phyloP scores from a whole-genome alignment of 2,113 vertebrate genomes.

The Tragelaphus scriptus region DNA sequence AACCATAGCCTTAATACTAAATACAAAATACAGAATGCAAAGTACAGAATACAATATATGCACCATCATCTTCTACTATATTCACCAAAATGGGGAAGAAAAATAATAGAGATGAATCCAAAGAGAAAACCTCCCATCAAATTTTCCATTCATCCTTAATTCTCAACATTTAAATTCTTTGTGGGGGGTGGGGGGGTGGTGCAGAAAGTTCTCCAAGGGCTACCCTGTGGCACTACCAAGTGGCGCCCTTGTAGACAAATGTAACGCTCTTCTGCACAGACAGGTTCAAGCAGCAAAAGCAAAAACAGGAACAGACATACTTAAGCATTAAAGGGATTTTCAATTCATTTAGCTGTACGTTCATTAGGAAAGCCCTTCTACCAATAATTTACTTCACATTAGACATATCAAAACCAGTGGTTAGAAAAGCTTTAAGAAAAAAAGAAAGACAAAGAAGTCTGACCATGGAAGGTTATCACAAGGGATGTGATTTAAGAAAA shows the following conservation, averaged over 20 bases:
- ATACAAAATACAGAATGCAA: background rate
- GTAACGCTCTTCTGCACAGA: background rate
- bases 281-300: background rate
- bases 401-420: background rate
- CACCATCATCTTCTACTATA: background rate
- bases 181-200: fast-evolving
- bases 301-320: background rate
- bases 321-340: background rate
- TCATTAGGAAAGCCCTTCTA: background rate
- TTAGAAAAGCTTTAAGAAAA: background rate
- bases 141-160: background rate
- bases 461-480: background rate
- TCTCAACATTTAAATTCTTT: background rate
- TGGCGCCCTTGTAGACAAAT: background rate
- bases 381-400: background rate
- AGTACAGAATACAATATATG: no score
- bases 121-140: background rate
- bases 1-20: background rate
- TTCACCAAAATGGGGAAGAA: background rate
- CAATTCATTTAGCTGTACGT: background rate
- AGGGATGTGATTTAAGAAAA: background rate
- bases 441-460: background rate
- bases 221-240: background rate
- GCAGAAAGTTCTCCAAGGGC: background rate
- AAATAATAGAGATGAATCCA: background rate